These are phyloP conservation scores for Phocoena sinus DNA, from an alignment of 2,113 vertebrate species.

Conservation along the genomic window DNA sequence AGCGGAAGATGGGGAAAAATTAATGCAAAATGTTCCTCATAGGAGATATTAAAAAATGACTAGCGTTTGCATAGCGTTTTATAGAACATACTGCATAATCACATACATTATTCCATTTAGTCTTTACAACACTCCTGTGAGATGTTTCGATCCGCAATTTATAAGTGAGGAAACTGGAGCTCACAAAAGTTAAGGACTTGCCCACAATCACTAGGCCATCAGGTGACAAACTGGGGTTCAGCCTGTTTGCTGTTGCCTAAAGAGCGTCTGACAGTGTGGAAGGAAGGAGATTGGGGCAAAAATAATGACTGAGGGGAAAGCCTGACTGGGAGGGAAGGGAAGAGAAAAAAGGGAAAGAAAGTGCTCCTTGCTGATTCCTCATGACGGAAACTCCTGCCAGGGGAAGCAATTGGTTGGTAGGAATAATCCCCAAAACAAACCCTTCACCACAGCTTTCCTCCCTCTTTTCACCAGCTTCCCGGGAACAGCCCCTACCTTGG, in stretches of 20 bases:
- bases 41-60: not conserved
- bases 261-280: not conserved
- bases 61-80: not conserved
- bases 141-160: not conserved
- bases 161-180: not conserved
- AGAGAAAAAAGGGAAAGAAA: not conserved
- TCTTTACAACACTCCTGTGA: not conserved
- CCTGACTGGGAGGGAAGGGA: not conserved
- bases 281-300: not conserved
- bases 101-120: not conserved
- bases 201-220: not conserved
- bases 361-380: not conserved
- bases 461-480: not conserved
- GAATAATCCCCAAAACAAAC: not conserved
- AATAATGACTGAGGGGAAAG: not conserved
- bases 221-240: not conserved
- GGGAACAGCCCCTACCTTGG: not conserved
- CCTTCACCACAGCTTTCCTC: not conserved
- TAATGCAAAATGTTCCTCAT: not conserved
- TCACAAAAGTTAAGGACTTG: not conserved
- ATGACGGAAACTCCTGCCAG: not conserved
- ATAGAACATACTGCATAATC: not conserved
- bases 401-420: not conserved
- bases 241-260: not conserved
- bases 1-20: not conserved